A percentile compares a stretch with the other conserved stretches of the same genome.
These are phyloP conservation scores for Dipodomys merriami DNA, from an alignment of 2,113 vertebrate genomes.

Conservation along the genomic window DNA sequence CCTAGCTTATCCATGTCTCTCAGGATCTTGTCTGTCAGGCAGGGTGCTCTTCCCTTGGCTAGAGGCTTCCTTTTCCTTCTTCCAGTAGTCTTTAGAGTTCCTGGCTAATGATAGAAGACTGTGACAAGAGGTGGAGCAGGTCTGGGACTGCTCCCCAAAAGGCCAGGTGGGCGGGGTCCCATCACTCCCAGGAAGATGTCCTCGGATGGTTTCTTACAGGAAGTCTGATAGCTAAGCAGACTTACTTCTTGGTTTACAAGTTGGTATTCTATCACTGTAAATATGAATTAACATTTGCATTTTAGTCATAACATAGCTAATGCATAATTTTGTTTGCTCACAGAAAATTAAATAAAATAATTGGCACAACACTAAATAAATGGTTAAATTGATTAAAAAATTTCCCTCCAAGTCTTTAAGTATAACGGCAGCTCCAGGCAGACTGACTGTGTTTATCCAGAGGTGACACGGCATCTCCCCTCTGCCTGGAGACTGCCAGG, in stretches of 20 bases:
- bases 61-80: not conserved
- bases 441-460: not conserved
- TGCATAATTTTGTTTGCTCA: conserved; percentile 59
- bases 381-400: conserved; percentile 52
- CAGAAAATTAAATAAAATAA: conserved; percentile 61
- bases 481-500: not conserved
- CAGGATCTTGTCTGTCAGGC: not conserved
- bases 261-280: conserved; percentile 56
- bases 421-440: not conserved
- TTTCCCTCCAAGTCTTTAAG: conserved; percentile 3
- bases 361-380: conserved; percentile 62
- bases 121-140: not conserved
- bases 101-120: not conserved
- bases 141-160: not conserved
- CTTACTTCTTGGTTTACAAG: conserved; percentile 40
- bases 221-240: conserved; percentile 34
- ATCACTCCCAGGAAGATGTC: not conserved
- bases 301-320: conserved; percentile 68
- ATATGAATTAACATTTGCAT: conserved; percentile 62
- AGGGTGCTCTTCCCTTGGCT: not conserved
- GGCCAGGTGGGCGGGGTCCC: not conserved
- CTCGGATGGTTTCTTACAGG: not conserved
- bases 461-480: not conserved
- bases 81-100: not conserved
- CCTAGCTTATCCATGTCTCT: not conserved